Conservation (phyloP, 2,113 vertebrate genomes). For the Lagopus leucura region DNA sequence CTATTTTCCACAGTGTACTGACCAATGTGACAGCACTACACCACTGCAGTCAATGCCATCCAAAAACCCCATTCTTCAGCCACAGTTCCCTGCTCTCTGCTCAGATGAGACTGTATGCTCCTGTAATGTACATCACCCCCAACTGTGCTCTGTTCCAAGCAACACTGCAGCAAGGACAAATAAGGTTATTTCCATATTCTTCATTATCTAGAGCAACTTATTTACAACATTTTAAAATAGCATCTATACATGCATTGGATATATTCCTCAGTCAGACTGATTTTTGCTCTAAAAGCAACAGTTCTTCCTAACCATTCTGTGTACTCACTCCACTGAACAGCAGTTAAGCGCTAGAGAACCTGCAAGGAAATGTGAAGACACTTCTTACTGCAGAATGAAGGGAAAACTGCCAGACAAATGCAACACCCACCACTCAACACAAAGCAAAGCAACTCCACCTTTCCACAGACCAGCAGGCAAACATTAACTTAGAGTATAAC, state of each 20-base stretch:
- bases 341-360: not conserved
- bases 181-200: not conserved
- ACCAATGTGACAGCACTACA: not conserved
- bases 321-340: not conserved
- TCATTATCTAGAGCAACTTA: not conserved
- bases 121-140: accelerated
- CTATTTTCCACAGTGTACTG: not conserved
- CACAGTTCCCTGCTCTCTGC: not conserved
- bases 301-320: not conserved
- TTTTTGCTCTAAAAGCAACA: not conserved
- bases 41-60: not conserved
- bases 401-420: not conserved
- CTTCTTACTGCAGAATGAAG: not conserved
- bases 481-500: not conserved
- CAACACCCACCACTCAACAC: not conserved
- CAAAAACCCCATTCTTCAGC: not conserved
- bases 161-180: not conserved
- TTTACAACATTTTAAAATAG: not conserved
- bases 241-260: not conserved
- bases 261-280: not conserved
- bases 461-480: not conserved
- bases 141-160: not conserved
- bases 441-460: not conserved
- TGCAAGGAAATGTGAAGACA: not conserved
- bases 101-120: accelerated